Conservation (phyloP, 2,888 invertebrate species). For the Dascillus cervinus region DNA sequence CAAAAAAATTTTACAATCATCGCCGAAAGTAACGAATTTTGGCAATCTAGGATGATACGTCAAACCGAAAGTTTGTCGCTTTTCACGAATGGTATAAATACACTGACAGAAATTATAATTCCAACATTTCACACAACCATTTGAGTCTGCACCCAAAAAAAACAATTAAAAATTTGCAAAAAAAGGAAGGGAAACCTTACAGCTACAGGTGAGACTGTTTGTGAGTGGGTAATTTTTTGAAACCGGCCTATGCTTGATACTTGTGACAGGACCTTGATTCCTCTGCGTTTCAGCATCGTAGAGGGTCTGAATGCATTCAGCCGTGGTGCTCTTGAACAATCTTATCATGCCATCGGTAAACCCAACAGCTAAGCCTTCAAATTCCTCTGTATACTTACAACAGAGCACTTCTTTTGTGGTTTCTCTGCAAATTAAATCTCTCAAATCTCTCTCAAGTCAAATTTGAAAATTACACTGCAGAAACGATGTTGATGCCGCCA, state of each 20-base stretch:
- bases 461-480: constrained; percentile 24
- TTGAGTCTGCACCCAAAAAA: constrained; percentile 49
- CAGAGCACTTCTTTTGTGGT: constrained; percentile 49
- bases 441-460: constrained; percentile 1
- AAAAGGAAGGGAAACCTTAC: constrained; percentile 45
- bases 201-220: constrained; percentile 50
- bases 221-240: constrained; percentile 53
- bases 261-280: constrained; percentile 51
- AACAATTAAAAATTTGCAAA: neutral
- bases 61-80: constrained; percentile 56
- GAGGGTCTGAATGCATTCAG: constrained; percentile 44
- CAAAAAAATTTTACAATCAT: constrained; percentile 54
- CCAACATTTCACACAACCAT: constrained; percentile 63
- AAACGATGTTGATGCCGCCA: constrained; percentile 25
- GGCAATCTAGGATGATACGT: constrained; percentile 53
- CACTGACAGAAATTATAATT: constrained; percentile 57
- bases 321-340: constrained; percentile 47
- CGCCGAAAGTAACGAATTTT: constrained; percentile 54
- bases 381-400: constrained; percentile 54
- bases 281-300: constrained; percentile 49
- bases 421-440: constrained; percentile 36
- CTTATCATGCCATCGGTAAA: constrained; percentile 53
- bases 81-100: constrained; percentile 57
- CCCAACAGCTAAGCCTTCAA: constrained; percentile 52
- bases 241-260: constrained; percentile 53